Evolutionary conservation across 2,888 invertebrate genomes (phyloP).

Genomic region (Parapristionchus giblindavisi): DNA sequence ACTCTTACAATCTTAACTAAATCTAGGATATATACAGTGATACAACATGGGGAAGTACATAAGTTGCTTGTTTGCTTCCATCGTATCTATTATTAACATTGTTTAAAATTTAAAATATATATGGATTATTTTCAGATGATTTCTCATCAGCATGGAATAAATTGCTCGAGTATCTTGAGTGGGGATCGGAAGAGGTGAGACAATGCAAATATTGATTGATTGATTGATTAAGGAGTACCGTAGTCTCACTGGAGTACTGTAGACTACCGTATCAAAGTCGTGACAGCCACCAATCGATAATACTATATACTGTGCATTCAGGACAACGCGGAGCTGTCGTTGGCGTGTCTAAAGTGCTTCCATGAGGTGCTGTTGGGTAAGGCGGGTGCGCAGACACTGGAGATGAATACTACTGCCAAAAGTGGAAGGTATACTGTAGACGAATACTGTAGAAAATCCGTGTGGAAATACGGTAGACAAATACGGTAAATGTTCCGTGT

Average conservation of each 20-base stretch:
- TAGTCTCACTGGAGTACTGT: no score
- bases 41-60: not conserved
- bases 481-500: no score
- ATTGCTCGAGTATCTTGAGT: slow-evolving; percentile 90
- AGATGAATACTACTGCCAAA: slow-evolving; percentile 48
- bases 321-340: slow-evolving; percentile 88
- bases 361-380: slow-evolving; percentile 78
- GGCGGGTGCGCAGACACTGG: slow-evolving; percentile 54
- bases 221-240: not conserved
- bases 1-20: no score
- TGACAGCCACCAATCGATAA: no score
- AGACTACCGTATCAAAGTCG: no score
- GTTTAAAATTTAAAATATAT: not conserved
- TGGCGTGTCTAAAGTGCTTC: slow-evolving; percentile 93
- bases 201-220: no score
- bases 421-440: slow-evolving; percentile 7
- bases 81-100: not conserved
- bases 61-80: not conserved
- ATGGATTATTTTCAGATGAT: slow-evolving; percentile 76
- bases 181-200: slow-evolving; percentile 83
- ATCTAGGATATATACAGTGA: no score
- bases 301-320: no score
- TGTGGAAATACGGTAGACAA: no score
- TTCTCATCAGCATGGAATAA: slow-evolving; percentile 93
- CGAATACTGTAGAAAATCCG: not conserved